phyloP scores from a whole-genome alignment of 2,797 vertebrate genomes.

The Syncerus caffer region DNA sequence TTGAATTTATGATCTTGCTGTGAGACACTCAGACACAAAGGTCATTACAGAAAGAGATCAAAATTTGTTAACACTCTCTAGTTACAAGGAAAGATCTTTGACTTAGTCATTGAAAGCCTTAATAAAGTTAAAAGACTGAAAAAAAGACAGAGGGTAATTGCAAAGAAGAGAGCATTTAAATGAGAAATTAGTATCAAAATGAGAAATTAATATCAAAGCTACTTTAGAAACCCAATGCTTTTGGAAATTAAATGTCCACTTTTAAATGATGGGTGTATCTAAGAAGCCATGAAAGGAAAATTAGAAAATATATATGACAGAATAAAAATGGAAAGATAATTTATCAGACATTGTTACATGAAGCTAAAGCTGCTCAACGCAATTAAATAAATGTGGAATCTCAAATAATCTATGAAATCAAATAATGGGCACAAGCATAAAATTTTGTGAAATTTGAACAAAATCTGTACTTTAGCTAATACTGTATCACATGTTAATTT shows the following conservation, averaged over 20 bases:
- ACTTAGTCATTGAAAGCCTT: background rate
- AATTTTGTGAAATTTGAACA: background rate
- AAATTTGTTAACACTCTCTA: background rate
- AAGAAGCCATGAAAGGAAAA: background rate
- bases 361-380: background rate
- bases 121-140: background rate
- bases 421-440: background rate
- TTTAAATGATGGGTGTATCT: background rate
- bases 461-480: background rate
- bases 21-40: background rate
- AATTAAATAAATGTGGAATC: background rate
- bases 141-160: background rate
- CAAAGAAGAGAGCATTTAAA: background rate
- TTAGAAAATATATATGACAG: background rate
- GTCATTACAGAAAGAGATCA: background rate
- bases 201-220: background rate
- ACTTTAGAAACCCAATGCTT: background rate
- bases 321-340: background rate
- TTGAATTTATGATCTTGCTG: background rate
- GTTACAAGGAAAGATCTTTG: background rate
- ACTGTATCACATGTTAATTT: background rate
- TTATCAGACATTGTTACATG: background rate
- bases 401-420: background rate
- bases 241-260: background rate
- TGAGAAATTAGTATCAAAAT: background rate